A percentile compares a stretch with the other conserved stretches of the same genome.
Evolutionary conservation across 2,113 vertebrate genomes (phyloP).

Genomic region (Platichthys stellatus): DNA sequence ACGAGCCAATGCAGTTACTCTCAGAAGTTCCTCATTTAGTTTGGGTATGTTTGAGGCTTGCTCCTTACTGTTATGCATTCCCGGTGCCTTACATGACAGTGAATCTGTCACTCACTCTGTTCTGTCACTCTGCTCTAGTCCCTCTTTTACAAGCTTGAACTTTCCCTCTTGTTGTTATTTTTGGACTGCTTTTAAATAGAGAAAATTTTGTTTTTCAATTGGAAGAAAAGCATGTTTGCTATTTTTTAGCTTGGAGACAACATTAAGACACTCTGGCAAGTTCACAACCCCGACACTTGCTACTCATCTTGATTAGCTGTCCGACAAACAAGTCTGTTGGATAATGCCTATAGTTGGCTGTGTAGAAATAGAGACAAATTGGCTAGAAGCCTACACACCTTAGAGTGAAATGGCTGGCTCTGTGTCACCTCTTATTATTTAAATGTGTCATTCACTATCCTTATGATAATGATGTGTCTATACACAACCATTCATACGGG

Average conservation of each 20-base stretch:
- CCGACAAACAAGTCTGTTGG: conserved; percentile 50
- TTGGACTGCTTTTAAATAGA: conserved; percentile 53
- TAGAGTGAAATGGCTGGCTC: not conserved
- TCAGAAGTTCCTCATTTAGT: conserved; percentile 72
- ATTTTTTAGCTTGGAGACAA: conserved; percentile 2
- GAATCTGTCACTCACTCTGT: conserved; percentile 65
- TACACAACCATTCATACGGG: not conserved
- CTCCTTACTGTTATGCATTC: conserved; percentile 56
- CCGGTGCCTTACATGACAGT: conserved; percentile 35
- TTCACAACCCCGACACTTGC: conserved; percentile 41
- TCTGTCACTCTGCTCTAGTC: conserved; percentile 45
- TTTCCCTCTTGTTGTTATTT: conserved; percentile 56
- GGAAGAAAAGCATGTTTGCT: conserved; percentile 18
- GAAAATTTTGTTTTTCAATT: conserved; percentile 30
- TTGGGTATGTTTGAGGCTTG: conserved; percentile 61
- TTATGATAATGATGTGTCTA: not conserved
- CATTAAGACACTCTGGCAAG: conserved; percentile 32
- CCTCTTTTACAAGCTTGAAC: conserved; percentile 40
- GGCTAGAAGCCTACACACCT: not conserved
- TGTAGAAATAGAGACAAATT: conserved; percentile 12
- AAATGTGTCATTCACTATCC: not conserved
- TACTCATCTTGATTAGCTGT: conserved; percentile 59
- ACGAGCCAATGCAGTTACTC: conserved; percentile 69
- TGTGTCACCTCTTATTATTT: not conserved
- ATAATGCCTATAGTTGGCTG: conserved; percentile 46